A percentile compares a stretch with the other conserved stretches of the same genome.
phyloP scores from a whole-genome alignment of 2,113 vertebrate genomes.

The Cheirogaleus medius region DNA sequence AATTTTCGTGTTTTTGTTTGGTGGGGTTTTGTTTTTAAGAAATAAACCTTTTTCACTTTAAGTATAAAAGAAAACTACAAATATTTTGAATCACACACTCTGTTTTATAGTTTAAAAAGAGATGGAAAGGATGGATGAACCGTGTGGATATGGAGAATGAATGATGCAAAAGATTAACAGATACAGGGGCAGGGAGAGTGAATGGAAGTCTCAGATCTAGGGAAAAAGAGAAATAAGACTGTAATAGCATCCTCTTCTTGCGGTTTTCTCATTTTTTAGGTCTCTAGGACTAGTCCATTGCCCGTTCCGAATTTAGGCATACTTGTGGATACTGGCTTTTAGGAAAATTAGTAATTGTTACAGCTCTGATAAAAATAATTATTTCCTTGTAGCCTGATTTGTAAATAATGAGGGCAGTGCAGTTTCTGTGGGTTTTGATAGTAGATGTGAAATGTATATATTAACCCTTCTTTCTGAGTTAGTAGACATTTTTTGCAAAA shows the following conservation, averaged over 20 bases:
- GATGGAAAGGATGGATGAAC: background rate
- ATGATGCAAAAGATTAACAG: background rate
- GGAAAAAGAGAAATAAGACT: background rate
- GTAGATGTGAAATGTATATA: background rate
- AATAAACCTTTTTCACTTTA: background rate
- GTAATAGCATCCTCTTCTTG: background rate
- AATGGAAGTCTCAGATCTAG: background rate
- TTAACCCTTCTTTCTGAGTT: slow-evolving; percentile 6
- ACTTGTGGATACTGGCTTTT: background rate
- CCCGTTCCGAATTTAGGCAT: background rate
- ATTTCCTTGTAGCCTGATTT: background rate
- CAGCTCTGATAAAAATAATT: background rate
- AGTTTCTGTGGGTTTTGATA: background rate
- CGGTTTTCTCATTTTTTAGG: background rate
- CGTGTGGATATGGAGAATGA: background rate
- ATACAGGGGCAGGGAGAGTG: too few species aligned
- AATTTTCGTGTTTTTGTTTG: background rate
- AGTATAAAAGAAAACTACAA: background rate
- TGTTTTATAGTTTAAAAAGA: background rate
- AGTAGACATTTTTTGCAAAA: slow-evolving; percentile 38
- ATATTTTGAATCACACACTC: background rate
- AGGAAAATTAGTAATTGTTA: background rate
- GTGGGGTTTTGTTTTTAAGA: background rate
- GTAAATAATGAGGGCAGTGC: background rate
- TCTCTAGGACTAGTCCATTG: background rate